phyloP scores from a whole-genome alignment of 2,797 vertebrate species.

The Myotis pilosus region DNA sequence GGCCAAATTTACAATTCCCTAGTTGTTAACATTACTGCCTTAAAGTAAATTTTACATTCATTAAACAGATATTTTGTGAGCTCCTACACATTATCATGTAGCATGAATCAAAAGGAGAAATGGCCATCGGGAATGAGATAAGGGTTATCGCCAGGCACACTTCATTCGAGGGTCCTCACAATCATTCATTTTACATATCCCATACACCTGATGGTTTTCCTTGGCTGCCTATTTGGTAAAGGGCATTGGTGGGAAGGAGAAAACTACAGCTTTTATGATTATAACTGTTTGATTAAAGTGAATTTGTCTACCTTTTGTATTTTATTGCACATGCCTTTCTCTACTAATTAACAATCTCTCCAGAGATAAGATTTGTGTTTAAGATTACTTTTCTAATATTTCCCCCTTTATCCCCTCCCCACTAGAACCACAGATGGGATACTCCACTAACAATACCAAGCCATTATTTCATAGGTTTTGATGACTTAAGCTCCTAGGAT shows the following conservation, averaged over 20 bases:
- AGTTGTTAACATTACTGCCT: not conserved
- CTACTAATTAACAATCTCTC: not conserved
- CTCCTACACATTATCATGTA: not conserved
- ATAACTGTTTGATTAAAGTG: conserved; percentile 22
- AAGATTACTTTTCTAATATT: conserved; percentile 22
- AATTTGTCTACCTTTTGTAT: not conserved
- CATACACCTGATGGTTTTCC: not conserved
- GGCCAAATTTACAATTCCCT: not conserved
- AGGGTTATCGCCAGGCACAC: not conserved
- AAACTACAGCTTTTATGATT: not conserved
- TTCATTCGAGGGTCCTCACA: not conserved
- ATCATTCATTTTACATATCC: not conserved
- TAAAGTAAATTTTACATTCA: not conserved
- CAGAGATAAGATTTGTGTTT: not conserved
- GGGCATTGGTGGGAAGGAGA: not conserved
- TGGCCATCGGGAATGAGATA: not conserved
- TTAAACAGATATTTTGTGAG: not conserved
- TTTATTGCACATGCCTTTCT: not conserved
- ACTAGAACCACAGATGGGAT: not conserved
- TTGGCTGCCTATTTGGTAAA: not conserved
- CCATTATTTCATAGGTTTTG: not conserved
- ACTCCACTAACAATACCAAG: not conserved
- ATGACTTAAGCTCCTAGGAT: not conserved
- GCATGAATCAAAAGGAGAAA: not conserved
- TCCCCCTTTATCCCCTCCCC: not conserved